Conservation (phyloP, 2,113 vertebrate genomes). For the Tragulus kanchil region DNA sequence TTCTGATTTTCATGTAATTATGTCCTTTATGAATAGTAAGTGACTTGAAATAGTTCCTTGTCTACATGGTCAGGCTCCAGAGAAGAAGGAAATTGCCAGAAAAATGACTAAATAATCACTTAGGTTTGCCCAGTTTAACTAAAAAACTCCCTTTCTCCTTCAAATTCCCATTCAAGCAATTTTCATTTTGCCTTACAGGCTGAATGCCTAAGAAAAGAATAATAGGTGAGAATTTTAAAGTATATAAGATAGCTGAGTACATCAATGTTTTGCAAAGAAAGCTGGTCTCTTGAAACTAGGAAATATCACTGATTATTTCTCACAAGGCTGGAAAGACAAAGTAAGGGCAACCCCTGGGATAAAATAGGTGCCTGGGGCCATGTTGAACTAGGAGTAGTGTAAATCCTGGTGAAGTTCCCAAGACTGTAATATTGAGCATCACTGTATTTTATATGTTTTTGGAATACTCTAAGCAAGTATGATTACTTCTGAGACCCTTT, state of each 20-base stretch:
- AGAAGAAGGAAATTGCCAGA: constrained; percentile 64
- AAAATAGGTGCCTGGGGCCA: not conserved
- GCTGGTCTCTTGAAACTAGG: not conserved
- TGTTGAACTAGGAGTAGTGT: not conserved
- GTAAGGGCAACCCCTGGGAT: not conserved
- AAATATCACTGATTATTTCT: not conserved
- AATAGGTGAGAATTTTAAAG: constrained; percentile 48
- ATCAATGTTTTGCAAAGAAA: not conserved
- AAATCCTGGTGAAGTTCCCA: not conserved
- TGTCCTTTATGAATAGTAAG: constrained; percentile 68
- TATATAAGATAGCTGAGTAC: not conserved
- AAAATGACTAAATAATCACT: constrained; percentile 59
- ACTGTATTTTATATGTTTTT: not conserved
- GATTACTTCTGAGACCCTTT: not conserved
- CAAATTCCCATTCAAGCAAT: constrained; percentile 33
- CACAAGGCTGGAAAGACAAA: not conserved
- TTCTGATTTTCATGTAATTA: constrained; percentile 70
- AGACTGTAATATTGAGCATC: not conserved
- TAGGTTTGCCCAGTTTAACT: constrained; percentile 37
- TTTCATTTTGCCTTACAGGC: constrained; percentile 54
- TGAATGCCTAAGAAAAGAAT: constrained; percentile 18
- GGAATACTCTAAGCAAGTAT: not conserved
- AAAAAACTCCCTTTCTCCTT: constrained; percentile 52
- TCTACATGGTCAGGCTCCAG: constrained; percentile 52
- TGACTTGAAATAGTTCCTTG: constrained; percentile 73